Base-by-base conservation (phyloP, 1,140 invertebrate species). In the Lasioglossum baleicum region DNA sequence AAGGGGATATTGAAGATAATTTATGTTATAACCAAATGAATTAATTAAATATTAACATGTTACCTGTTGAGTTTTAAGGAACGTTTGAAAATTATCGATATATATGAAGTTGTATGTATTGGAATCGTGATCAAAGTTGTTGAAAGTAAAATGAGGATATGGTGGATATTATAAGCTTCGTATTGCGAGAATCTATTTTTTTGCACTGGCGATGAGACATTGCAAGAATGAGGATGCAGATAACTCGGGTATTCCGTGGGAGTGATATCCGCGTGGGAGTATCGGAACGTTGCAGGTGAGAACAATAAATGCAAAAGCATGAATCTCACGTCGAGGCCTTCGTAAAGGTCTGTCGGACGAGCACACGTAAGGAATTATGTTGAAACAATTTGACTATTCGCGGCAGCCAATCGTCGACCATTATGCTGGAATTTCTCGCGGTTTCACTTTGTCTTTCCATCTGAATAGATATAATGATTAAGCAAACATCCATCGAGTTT, bases 171-270 rank as follows among this genome's bases (percentile, higher is more conserved):
- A 20, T 7, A n/a, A 56, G 20, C 2, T 6, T 56, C 7, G 53
- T 7, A 7, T 56, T 56, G 15, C 53, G 53, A n/a, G n/a, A 56
- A 56, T 7, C 20, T 20, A 0, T 20, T 48, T 58, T 70, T 65
- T 61, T 15, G 26, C 7, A 31, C 42, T 17, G 26, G 35, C 20
- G 17, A 17, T 4, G 15, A 53, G 15, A n/a, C 40, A 40, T 7
- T 7, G 26, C 22, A 56, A 22, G 61, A 79, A 79, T 42, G 61
- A 65, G 70, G 60, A 79, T 74, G 63, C 69, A 58, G 40, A 10
- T 79, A 73, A 64, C 53, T 79, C 56, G 64, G 75, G 53, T 40
- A 69, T 69, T 60, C 75, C 53, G 26, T 61, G 53, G 66, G 77
- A 74, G 63, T 22, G 31, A 80, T 35, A 44, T 76, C 17, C 40